Evolutionary conservation across 2,797 vertebrate genomes (phyloP).

Genomic region (Rhinichthys osculus): DNA sequence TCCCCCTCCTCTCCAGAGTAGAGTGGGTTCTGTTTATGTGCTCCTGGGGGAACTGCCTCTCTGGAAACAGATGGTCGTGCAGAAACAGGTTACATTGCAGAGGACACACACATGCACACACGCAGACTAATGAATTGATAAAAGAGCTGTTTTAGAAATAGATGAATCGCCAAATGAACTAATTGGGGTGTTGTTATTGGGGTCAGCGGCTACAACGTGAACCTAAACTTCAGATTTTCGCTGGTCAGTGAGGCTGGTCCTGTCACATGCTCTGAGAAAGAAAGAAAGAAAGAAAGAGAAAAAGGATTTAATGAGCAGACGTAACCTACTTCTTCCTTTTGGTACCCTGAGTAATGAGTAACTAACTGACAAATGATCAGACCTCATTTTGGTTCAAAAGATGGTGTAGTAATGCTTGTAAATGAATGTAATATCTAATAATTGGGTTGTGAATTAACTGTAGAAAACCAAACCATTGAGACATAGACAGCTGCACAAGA

Average conservation of each 20-base stretch:
- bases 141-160: conserved; percentile 45
- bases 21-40: conserved; percentile 78
- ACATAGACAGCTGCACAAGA: conserved; percentile 15
- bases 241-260: conserved; percentile 37
- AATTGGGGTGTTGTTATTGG: conserved; percentile 47
- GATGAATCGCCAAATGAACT: conserved; percentile 49
- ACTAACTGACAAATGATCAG: conserved; percentile 43
- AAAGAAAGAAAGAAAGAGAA: conserved; percentile 24
- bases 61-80: conserved; percentile 80
- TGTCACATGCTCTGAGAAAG: conserved; percentile 27
- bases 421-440: conserved; percentile 33
- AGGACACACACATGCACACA: conserved; percentile 58
- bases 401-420: conserved; percentile 35
- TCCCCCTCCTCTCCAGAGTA: conserved; percentile 69
- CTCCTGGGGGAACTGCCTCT: conserved; percentile 76
- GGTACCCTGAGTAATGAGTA: conserved; percentile 10
- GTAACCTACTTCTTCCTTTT: conserved; percentile 46
- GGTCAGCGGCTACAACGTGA: conserved; percentile 36
- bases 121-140: conserved; percentile 49
- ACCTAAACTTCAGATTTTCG: conserved; percentile 25
- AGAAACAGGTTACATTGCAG: conserved; percentile 73
- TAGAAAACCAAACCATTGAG: background rate
- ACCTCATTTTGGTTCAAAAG: conserved; percentile 48
- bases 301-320: conserved; percentile 44
- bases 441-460: conserved; percentile 15